phyloP scores from a whole-genome alignment of 2,113 vertebrate species.

The Sterrhoptilus dennistouni region DNA sequence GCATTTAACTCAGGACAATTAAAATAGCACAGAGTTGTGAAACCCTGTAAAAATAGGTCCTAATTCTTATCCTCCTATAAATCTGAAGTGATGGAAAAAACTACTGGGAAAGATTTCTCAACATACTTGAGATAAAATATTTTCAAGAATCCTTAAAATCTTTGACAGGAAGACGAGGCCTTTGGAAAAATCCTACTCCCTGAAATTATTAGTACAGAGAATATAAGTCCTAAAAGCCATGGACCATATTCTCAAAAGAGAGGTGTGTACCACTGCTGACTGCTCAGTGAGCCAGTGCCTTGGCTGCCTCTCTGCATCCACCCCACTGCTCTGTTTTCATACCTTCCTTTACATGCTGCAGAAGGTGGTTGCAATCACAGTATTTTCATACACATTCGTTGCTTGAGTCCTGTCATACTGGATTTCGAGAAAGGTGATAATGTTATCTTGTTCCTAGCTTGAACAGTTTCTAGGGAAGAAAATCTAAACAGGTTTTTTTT shows the following conservation, averaged over 20 bases:
- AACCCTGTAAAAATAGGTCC: not conserved
- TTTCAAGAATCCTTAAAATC: not conserved
- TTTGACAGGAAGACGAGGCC: not conserved
- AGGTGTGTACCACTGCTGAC: not conserved
- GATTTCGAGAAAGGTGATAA: not conserved
- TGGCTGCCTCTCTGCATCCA: fast-evolving
- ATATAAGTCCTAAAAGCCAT: not conserved
- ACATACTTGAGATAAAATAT: not conserved
- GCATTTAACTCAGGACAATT: not conserved
- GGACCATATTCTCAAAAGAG: not conserved
- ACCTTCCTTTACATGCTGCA: not conserved
- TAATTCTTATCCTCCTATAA: not conserved
- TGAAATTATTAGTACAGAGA: not conserved
- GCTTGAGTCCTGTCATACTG: not conserved
- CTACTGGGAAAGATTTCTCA: not conserved
- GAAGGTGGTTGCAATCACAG: not conserved
- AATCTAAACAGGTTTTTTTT: not conserved
- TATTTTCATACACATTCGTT: not conserved
- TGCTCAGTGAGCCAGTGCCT: not conserved
- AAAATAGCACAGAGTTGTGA: not conserved
- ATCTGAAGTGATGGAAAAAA: not conserved
- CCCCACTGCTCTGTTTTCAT: not conserved
- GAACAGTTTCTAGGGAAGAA: not conserved
- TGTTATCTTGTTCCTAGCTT: not conserved
- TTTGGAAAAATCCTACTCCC: not conserved